Evolutionary conservation across 2,113 vertebrate genomes (phyloP).

Genomic region (Megaleporinus macrocephalus): DNA sequence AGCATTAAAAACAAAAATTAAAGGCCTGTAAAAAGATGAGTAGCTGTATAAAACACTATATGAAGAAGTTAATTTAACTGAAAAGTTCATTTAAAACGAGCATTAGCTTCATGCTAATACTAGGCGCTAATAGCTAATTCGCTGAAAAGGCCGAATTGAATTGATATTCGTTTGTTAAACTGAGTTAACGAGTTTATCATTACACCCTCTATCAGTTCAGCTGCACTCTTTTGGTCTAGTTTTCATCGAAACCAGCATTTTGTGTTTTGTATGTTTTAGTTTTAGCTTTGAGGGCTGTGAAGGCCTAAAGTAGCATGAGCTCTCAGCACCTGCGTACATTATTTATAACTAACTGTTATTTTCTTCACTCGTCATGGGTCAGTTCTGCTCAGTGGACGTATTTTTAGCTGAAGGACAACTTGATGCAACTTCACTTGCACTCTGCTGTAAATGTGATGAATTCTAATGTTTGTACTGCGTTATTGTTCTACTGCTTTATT

Average conservation of each 20-base stretch:
- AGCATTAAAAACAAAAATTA: no score
- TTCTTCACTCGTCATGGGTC: background rate
- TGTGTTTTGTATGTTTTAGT: no score
- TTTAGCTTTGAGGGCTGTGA: conserved; percentile 2
- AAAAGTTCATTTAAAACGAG: background rate
- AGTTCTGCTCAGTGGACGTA: background rate
- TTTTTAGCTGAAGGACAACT: background rate
- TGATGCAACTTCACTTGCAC: background rate
- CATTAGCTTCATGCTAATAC: background rate
- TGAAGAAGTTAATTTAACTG: no score
- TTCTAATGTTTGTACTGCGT: conserved; percentile 47
- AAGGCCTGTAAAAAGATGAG: no score
- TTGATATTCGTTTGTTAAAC: background rate
- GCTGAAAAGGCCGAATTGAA: no score
- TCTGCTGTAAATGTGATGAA: conserved; percentile 30
- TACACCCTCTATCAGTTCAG: background rate
- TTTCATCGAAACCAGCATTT: background rate
- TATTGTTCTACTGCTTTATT: conserved; percentile 51
- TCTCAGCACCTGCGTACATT: conserved; percentile 29
- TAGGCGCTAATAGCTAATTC: no score
- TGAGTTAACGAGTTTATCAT: background rate
- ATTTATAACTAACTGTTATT: background rate
- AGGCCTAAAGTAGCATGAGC: conserved; percentile 33
- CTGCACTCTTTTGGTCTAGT: background rate
- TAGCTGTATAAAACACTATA: no score